phyloP scores from a whole-genome alignment of 2,797 vertebrate species.

The Sitta carolinensis region DNA sequence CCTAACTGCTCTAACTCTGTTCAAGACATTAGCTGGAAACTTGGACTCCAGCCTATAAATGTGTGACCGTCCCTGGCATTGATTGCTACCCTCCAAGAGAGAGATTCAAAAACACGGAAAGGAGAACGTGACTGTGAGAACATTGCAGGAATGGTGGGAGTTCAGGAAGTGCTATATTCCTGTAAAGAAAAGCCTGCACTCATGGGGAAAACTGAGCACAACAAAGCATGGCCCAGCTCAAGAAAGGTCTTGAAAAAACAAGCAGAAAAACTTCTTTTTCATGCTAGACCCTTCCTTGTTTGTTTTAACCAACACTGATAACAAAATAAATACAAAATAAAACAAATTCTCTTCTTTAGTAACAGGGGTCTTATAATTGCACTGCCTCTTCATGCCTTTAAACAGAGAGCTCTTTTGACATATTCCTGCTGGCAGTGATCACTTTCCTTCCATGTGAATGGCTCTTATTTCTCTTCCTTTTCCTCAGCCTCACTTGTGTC shows the following conservation, averaged over 20 bases:
- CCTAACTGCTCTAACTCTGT: neutral
- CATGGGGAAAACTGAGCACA: neutral
- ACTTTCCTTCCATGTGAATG: neutral
- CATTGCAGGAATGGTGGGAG: neutral
- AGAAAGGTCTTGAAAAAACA: neutral
- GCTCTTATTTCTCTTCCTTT: neutral
- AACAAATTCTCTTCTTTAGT: neutral
- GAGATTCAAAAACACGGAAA: neutral
- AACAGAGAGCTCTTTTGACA: neutral
- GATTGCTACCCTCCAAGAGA: neutral
- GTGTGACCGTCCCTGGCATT: neutral
- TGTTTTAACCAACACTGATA: neutral
- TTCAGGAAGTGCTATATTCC: neutral
- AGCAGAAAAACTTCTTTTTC: neutral
- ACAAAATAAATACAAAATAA: neutral
- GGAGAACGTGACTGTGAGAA: neutral
- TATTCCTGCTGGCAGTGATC: neutral
- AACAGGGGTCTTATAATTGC: neutral
- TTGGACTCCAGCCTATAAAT: neutral
- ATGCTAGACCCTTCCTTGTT: rapidly evolving
- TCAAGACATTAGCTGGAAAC: neutral
- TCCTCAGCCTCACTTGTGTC: neutral
- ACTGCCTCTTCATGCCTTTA: neutral
- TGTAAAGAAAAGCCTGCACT: neutral
- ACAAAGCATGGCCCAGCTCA: neutral